Conservation (phyloP, 2,113 vertebrate species). For the Solea solea region DNA sequence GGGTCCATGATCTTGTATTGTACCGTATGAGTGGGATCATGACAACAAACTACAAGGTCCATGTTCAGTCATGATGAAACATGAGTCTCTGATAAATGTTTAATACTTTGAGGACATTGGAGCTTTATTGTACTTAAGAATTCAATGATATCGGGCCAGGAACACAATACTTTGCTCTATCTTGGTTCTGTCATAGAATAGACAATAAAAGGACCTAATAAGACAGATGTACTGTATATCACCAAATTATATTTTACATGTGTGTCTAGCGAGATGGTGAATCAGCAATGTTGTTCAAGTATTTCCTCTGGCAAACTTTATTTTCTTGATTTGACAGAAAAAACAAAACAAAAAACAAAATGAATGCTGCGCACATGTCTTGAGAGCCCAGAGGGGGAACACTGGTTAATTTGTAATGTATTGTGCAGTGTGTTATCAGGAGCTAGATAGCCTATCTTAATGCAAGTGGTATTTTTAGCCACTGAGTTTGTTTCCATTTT, state of each 20-base stretch:
- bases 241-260: background rate
- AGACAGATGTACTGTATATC: background rate
- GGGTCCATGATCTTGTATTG: background rate
- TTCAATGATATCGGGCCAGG: background rate
- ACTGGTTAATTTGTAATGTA: constrained; percentile 74
- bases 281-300: background rate
- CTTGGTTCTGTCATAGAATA: background rate
- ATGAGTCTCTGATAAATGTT: background rate
- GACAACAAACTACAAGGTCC: too few species aligned
- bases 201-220: background rate
- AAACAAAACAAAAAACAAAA: too few species aligned
- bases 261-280: background rate
- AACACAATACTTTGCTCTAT: background rate
- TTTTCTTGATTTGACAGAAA: too few species aligned
- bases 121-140: background rate
- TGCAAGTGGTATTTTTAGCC: constrained; percentile 61
- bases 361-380: constrained; percentile 5
- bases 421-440: constrained; percentile 62
- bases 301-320: background rate
- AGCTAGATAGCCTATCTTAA: constrained; percentile 60
- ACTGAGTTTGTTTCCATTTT: constrained; percentile 49
- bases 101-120: too few species aligned
- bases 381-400: constrained; percentile 45
- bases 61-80: background rate
- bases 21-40: too few species aligned